Evolutionary conservation across 2,113 vertebrate genomes (phyloP).

Genomic region (Nyctibius bracteatus): DNA sequence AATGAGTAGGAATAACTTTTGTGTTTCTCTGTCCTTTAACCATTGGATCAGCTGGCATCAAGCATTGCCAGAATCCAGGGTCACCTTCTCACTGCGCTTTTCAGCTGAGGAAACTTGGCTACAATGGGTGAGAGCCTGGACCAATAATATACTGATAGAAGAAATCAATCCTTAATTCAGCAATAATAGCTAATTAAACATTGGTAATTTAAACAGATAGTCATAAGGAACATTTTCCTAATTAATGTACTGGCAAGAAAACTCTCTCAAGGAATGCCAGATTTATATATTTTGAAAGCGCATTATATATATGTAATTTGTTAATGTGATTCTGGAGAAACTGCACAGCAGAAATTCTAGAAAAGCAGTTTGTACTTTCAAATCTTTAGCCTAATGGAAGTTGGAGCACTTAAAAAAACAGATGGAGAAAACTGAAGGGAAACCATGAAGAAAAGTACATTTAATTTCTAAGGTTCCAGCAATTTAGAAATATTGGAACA

Average conservation of each 20-base stretch:
- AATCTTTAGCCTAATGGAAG: neutral
- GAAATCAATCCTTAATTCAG: constrained; percentile 50
- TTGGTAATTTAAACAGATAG: constrained; percentile 17
- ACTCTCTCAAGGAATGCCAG: neutral
- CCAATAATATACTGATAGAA: neutral
- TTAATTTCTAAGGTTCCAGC: neutral
- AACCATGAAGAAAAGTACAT: neutral
- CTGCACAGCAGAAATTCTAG: neutral
- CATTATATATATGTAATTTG: neutral
- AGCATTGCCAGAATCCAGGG: neutral
- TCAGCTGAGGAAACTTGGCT: neutral
- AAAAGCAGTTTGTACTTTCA: neutral
- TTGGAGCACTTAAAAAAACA: neutral
- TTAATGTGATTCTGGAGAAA: constrained; percentile 5
- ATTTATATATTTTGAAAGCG: neutral
- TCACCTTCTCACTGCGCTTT: neutral
- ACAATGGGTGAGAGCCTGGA: neutral
- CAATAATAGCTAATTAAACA: constrained; percentile 21
- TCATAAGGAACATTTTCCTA: constrained; percentile 30
- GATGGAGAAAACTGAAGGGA: neutral
- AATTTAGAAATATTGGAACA: neutral
- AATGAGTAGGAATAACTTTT: neutral
- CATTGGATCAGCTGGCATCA: neutral
- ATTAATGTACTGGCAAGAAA: constrained; percentile 40
- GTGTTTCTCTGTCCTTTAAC: neutral